Evolutionary conservation across 2,113 vertebrate genomes (phyloP), one percentile per base, ranked within the genome.

Genomic region (Bucco capensis): DNA sequence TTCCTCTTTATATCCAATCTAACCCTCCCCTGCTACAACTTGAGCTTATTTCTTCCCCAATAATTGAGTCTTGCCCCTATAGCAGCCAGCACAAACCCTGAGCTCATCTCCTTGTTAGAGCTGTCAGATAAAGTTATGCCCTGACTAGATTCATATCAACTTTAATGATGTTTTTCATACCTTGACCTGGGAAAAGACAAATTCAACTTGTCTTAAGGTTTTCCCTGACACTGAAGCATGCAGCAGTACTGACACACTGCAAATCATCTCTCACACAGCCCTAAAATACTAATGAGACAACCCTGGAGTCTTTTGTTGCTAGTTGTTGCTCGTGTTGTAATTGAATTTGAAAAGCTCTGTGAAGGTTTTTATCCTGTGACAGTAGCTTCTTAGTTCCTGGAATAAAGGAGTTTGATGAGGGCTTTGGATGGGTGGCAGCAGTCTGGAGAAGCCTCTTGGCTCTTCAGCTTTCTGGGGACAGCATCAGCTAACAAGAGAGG

Each of bases 281-380:
- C 81, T 88, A 75, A 92, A 94, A 83, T 72, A 83, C 58, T 91
- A 69, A 94, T 70, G 56, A 92, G 80, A 83, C 93, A 91, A 75
- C 65, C 84, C 84, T 81, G 23, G 35, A 91, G 70, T 84, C 60
- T 85, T 94, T 77, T 88, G 76, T 77, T 83, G 83, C 77, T 71
- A 83, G 42, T 77, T 73, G 75, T 92, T 91, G 60, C 64, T 88
- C 42, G 57, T 86, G 54, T 74, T 76, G 78, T 94, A 96, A 96
- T 92, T 96, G 89, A 96, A 96, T 91, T 87, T 96, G 91, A 94
- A 95, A 96, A 94, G 49, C 73, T 83, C 73, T 91, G 76, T 86
- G 86, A 90, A 95, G 87, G 86, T 93, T 95, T 93, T 86, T 93
- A 90, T 93, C 91, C 44, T 77, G 66, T 95, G 87, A 84, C 40